Evolutionary conservation across 2,888 invertebrate genomes (phyloP).

Genomic region (Aelia acuminata): DNA sequence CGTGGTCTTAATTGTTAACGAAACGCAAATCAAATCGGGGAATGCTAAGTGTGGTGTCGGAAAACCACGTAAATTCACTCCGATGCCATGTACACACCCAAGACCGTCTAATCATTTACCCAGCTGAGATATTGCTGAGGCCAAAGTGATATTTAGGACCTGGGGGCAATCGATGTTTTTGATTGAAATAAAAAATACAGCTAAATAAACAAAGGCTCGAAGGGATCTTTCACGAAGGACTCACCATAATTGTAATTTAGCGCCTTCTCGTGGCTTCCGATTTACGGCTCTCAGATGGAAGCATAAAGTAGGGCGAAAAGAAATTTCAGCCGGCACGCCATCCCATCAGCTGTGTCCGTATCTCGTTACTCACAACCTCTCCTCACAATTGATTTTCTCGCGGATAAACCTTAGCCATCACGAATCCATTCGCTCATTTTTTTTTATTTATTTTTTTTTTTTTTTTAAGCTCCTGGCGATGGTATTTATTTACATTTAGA

Average conservation of each 20-base stretch:
- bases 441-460: no score
- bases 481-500: constrained; percentile 1
- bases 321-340: constrained; percentile 3
- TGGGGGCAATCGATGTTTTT: background rate
- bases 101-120: background rate
- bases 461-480: background rate
- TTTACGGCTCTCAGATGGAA: background rate
- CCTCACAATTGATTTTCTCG: background rate
- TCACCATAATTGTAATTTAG: constrained; percentile 21
- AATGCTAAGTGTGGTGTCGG: background rate
- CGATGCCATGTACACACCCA: background rate
- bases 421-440: background rate
- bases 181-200: background rate
- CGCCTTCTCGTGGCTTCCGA: background rate
- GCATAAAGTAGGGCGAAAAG: background rate
- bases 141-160: background rate
- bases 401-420: constrained; percentile 9
- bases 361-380: background rate
- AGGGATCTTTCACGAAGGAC: background rate
- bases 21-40: background rate
- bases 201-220: background rate
- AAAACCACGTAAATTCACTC: background rate
- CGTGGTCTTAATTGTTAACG: background rate
- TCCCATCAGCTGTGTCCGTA: background rate
- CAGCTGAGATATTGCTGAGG: background rate